Evolutionary conservation across 37 sponge, comb jelly and placozoan genomes (phyloP).

Genomic region (Dysidea cf. avara): DNA sequence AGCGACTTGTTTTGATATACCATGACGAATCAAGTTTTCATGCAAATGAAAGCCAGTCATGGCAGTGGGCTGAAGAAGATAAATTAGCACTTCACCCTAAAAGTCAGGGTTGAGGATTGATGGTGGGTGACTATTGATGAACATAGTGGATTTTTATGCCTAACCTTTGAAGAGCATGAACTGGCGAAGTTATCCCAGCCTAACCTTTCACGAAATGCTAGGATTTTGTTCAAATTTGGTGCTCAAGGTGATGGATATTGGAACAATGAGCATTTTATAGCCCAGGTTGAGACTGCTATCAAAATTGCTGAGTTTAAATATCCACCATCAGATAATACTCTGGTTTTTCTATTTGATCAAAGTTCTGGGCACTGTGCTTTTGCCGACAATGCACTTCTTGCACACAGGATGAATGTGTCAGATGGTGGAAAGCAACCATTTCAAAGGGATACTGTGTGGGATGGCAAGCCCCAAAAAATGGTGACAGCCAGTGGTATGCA

Average conservation of each 20-base stretch:
- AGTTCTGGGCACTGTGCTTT: conserved; percentile 5
- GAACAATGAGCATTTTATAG: neutral
- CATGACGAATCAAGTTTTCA: no score
- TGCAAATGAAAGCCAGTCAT: no score
- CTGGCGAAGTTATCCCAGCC: neutral
- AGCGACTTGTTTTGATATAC: no score
- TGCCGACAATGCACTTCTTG: conserved; percentile 20
- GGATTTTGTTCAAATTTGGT: conserved; percentile 1
- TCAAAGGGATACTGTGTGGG: no score
- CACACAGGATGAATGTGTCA: conserved; percentile 14
- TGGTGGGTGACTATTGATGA: conserved; percentile 41
- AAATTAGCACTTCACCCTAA: no score
- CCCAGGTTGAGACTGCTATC: conserved; percentile 4
- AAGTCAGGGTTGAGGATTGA: conserved; percentile 12
- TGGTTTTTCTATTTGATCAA: conserved; percentile 30
- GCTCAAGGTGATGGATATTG: conserved; percentile 21
- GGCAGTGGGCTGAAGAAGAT: no score
- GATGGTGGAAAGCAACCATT: conserved; percentile 24
- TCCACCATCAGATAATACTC: neutral
- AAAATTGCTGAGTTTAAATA: conserved; percentile 23
- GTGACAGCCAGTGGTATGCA: no score
- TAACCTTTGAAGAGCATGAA: conserved; percentile 13
- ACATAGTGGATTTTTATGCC: conserved; percentile 7
- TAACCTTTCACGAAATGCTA: neutral
- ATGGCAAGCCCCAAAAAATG: no score